Conservation (phyloP, 2,113 vertebrate genomes). For the Thinocorus orbignyianus region DNA sequence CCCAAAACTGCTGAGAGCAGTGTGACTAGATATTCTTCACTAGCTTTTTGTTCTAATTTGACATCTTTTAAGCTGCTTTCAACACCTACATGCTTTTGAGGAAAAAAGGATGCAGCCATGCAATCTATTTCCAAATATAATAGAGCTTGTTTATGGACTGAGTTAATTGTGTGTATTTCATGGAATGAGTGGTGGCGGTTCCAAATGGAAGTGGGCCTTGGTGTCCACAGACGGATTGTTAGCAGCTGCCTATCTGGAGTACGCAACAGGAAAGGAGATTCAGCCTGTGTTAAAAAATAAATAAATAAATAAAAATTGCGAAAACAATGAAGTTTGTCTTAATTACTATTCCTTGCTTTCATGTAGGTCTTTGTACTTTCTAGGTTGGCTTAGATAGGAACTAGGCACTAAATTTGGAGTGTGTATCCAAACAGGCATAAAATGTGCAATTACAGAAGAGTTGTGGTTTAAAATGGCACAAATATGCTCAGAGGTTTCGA, state of each 20-base stretch:
- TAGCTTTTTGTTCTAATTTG: background rate
- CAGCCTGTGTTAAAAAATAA: background rate
- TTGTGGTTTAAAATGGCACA: background rate
- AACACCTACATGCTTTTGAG: fast-evolving
- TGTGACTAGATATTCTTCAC: background rate
- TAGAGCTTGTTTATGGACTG: background rate
- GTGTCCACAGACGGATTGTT: background rate
- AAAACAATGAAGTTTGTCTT: background rate
- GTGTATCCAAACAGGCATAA: background rate
- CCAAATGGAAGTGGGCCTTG: fast-evolving
- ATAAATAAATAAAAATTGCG: background rate
- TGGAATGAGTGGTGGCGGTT: background rate
- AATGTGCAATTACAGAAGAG: background rate
- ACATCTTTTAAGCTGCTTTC: background rate
- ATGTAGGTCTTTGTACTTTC: background rate
- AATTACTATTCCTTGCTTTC: background rate
- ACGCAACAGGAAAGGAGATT: background rate
- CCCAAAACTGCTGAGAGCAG: background rate
- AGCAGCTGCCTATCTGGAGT: background rate
- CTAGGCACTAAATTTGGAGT: fast-evolving
- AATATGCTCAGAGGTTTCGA: background rate
- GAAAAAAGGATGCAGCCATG: background rate
- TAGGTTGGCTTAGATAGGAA: background rate
- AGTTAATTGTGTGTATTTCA: background rate
- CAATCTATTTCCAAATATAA: background rate